A percentile compares a stretch with the other conserved stretches of the same genome.
These are phyloP conservation scores for Drosophila jambulina DNA, from an alignment of 1,140 invertebrate genomes.

Conservation along the genomic window DNA sequence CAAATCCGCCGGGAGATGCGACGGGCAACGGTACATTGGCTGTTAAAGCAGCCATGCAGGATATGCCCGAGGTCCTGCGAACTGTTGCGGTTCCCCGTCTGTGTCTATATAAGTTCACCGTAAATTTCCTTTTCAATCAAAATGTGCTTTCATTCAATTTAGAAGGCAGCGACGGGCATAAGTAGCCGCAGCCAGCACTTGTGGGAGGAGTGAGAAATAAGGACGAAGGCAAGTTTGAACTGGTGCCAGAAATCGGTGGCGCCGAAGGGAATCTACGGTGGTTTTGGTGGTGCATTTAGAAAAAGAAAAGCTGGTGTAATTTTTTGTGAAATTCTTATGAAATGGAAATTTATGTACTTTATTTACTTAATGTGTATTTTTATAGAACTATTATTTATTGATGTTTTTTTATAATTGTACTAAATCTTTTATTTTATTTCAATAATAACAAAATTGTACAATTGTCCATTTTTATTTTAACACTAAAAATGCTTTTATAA, in stretches of 20 bases:
- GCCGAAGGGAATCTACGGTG: constrained; percentile 49
- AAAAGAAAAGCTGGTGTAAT: background rate
- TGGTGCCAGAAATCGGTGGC: constrained; percentile 64
- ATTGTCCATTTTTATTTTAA: background rate
- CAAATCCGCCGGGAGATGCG: constrained; percentile 50
- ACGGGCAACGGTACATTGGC: constrained; percentile 51
- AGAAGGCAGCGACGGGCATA: constrained; percentile 40
- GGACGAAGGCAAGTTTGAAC: constrained; percentile 62
- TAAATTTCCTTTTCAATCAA: constrained; percentile 82
- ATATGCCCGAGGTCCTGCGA: constrained; percentile 26
- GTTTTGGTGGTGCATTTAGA: background rate
- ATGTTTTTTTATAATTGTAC: background rate
- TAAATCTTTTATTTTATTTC: background rate
- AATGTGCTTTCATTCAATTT: constrained; percentile 83
- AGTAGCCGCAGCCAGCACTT: constrained; percentile 42
- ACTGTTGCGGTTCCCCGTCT: constrained; percentile 20
- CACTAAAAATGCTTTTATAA: background rate
- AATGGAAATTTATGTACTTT: background rate
- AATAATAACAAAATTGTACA: background rate
- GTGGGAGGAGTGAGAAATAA: constrained; percentile 22
- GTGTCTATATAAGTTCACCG: constrained; percentile 68
- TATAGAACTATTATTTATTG: background rate
- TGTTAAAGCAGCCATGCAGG: constrained; percentile 62
- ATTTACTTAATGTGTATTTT: background rate
- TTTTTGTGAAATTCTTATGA: background rate